Evolutionary conservation across 2,797 vertebrate species (phyloP), one percentile per base, ranked within the genome.

Genomic region (Coregonus suidteri): DNA sequence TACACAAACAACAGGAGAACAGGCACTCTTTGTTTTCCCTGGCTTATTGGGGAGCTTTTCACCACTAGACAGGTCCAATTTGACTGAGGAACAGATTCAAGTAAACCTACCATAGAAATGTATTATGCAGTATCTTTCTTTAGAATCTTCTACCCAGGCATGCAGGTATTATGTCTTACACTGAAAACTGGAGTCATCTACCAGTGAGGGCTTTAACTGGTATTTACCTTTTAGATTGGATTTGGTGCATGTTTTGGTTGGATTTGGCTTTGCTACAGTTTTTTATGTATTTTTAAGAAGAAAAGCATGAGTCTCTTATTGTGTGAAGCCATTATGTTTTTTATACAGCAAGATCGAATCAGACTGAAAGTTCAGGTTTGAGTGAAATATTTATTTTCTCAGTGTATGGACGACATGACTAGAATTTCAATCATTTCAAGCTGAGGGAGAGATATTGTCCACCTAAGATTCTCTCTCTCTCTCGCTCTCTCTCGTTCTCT

Each of bases 331-430:
- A 47, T 47, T 47, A 20, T 62, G 56, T 62, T 62, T 0, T 54
- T 6, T 20, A 59, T 20, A 20, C 56, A 59, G 6, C 56, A n/a
- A 47, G 56, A 62, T 20, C 7, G 56, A 62, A 62, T n/a, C 18
- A 62, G 56, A n/a, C 56, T 62, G 56, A 62, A 62, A 62, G 56
- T 62, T n/a, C n/a, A 62, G n/a, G 62, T 81, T 75, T 73, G 41
- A 59, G 56, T 56, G 56, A 66, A 37, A 6, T 15, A 75, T 75
- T 73, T 51, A 34, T 67, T 35, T 67, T 34, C 56, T 67, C 65
- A 0, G 11, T 34, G 65, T 15, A 35, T 3, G 65, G 31, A 67
- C 15, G 30, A 34, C 65, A 67, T 34, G 65, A 67, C 30, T 20
- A 15, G 1, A 6, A 47, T 47, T 59, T 67, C 25, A 3, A 25